A percentile compares a stretch with the other conserved stretches of the same genome.
Conservation (phyloP, 2,888 invertebrate genomes). For the Hartigia nigra region DNA sequence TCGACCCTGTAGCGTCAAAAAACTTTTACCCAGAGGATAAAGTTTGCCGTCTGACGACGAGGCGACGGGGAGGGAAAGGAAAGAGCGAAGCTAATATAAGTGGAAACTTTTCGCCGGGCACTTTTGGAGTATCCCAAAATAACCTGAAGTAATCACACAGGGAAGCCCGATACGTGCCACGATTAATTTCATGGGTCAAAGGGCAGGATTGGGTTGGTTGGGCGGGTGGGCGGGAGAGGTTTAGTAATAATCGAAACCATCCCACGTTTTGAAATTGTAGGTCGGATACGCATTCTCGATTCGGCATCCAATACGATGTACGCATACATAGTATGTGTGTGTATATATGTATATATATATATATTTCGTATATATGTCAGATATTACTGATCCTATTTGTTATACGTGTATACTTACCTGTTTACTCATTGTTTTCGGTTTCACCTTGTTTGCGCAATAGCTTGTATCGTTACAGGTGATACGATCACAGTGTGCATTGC, state of each 20-base stretch:
- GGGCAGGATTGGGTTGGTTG: constrained; percentile 6
- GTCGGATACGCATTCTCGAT: not conserved
- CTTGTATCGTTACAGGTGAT: not conserved
- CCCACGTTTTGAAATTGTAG: not conserved
- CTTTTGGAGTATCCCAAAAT: constrained; percentile 47
- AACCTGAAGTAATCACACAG: constrained; percentile 43
- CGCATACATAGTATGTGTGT: not conserved
- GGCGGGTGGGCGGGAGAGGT: not conserved
- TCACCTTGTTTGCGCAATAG: not conserved
- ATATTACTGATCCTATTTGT: not conserved
- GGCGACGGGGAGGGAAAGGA: not conserved
- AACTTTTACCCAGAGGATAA: constrained; percentile 4
- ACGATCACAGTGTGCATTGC: not conserved
- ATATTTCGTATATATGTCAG: not conserved
- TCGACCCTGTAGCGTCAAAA: not conserved
- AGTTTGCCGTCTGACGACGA: not conserved
- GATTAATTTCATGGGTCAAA: constrained; percentile 8
- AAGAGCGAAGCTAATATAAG: constrained; percentile 37
- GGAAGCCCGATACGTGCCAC: constrained; percentile 37
- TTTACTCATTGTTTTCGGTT: not conserved
- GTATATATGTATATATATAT: no score
- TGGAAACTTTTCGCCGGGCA: constrained; percentile 38
- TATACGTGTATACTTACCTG: not conserved
- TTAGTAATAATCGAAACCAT: not conserved
- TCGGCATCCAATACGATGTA: not conserved